Evolutionary conservation across 2,797 vertebrate species (phyloP), one percentile per base, ranked within the genome.

Genomic region (Sciaenops ocellatus): DNA sequence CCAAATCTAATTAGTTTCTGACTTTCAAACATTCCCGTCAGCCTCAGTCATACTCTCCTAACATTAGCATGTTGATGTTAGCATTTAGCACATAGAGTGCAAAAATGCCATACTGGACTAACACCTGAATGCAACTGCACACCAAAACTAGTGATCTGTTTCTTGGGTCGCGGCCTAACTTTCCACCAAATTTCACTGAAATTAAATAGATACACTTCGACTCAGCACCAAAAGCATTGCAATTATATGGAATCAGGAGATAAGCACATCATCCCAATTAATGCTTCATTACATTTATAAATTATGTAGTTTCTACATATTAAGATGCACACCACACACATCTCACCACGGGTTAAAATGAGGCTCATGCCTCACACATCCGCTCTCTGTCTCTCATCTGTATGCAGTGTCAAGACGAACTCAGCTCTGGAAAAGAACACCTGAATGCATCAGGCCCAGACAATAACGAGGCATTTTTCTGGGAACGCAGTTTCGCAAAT

Each of bases 401-500:
- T 60, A 84, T 66, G 26, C 44, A 5, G 24, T 38, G 73, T 71
- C 26, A 51, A 56, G 47, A 66, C 30, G 13, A 66, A 76, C 56
- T 52, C 44, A 48, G 34, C 30, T 16, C 46, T 54, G 67, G 26
- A 63, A 38, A 67, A 63, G 44, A 81, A 59, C 28, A 57, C 44
- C 46, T 44, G 46, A 34, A 62, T 63, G 52, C 54, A 78, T 70
- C 66, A 60, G 3, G 16, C 34, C 16, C 38, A 34, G 52, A 22
- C 12, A 47, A 63, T 42, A 75, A 76, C 38, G 28, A 62, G 3
- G 12, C 26, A 50, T 70, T 81, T 86, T 85, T 57, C 55, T 1
- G 41, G 65, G 64, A 73, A 62, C 54, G 65, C 30, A 69, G 30
- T 81, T 81, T 79, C 74, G 30, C 50, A 34, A 78, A 85, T 69